Evolutionary conservation across 2,797 vertebrate genomes (phyloP).

Genomic region (Zalophus californianus): DNA sequence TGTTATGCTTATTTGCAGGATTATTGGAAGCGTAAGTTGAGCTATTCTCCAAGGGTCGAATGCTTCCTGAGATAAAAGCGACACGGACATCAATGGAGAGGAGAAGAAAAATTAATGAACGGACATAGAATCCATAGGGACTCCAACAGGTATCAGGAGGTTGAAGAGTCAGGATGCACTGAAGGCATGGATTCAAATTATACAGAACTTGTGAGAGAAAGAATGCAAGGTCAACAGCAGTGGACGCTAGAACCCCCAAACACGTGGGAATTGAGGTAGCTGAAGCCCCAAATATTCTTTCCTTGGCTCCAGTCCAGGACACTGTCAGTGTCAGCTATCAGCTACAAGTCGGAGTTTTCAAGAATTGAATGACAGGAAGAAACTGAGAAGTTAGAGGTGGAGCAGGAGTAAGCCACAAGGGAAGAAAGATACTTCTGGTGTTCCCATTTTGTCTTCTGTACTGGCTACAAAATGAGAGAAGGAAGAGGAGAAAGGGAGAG

Average conservation of each 20-base stretch:
- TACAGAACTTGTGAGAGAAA: background rate
- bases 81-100: background rate
- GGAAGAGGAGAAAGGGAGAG: background rate
- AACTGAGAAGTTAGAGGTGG: slow-evolving; percentile 11
- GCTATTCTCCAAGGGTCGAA: background rate
- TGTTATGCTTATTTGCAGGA: background rate
- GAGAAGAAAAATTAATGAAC: background rate
- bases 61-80: background rate
- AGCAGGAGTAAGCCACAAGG: background rate
- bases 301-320: background rate
- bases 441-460: background rate
- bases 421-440: slow-evolving; percentile 56
- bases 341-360: slow-evolving; percentile 28
- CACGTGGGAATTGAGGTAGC: background rate
- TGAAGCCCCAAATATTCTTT: background rate
- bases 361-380: slow-evolving; percentile 32
- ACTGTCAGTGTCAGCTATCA: background rate
- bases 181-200: background rate
- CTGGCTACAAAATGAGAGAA: background rate
- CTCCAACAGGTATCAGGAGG: background rate
- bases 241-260: background rate
- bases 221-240: background rate
- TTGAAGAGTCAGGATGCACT: background rate
- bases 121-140: background rate
- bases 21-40: background rate